Evolutionary conservation across 1,140 invertebrate genomes (phyloP).

Genomic region (Eumeta japonica): DNA sequence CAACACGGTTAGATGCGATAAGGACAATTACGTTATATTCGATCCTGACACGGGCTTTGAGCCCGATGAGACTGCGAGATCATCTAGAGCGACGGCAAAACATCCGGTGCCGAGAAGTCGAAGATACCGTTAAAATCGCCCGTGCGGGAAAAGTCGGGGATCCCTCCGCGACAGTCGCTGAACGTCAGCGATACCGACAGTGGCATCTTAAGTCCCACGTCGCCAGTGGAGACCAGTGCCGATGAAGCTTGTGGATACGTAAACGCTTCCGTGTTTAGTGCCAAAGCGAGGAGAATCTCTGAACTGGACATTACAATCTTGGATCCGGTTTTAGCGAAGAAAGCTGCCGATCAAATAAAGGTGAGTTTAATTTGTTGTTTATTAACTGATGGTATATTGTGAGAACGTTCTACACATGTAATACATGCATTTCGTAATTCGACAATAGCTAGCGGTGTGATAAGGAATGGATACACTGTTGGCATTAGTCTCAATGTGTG

Average conservation of each 20-base stretch:
- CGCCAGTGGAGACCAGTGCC: constrained; percentile 48
- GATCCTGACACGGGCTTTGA: constrained; percentile 52
- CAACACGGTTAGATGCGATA: constrained; percentile 52
- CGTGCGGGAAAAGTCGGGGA: constrained; percentile 25
- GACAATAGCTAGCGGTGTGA: no score
- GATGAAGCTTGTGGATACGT: constrained; percentile 33
- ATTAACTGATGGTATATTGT: neutral
- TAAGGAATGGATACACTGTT: no score
- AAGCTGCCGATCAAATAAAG: constrained; percentile 47
- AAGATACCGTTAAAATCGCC: constrained; percentile 36
- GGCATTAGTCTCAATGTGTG: no score
- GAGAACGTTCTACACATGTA: neutral
- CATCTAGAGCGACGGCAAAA: constrained; percentile 25
- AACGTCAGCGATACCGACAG: constrained; percentile 60
- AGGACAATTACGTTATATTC: constrained; percentile 56
- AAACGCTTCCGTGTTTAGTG: constrained; percentile 43
- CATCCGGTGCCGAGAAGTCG: constrained; percentile 30
- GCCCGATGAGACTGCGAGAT: constrained; percentile 18
- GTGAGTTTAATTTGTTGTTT: constrained; percentile 28
- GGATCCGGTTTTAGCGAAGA: constrained; percentile 39
- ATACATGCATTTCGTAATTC: neutral
- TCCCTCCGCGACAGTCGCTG: constrained; percentile 26
- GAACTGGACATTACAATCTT: constrained; percentile 41
- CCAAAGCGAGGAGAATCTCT: constrained; percentile 26
- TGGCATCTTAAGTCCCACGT: constrained; percentile 60